Percentiles rank a stretch among this genome's conserved stretches.
Evolutionary conservation across 2,888 invertebrate species (phyloP).

Genomic region (Prenolepis imparis): DNA sequence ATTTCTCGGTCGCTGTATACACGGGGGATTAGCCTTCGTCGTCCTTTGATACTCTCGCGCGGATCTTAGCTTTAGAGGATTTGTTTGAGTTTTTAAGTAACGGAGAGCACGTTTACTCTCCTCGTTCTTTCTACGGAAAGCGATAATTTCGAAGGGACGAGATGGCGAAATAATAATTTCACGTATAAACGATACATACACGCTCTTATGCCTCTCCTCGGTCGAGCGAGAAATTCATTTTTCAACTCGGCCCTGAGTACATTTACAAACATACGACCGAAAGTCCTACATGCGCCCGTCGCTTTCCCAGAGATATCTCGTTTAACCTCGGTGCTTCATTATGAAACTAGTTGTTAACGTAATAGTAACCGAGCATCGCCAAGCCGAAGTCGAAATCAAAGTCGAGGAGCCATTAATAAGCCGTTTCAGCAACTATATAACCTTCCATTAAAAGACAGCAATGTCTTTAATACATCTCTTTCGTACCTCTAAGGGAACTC

Average conservation of each 20-base stretch:
- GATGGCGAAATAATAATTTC: constrained; percentile 19
- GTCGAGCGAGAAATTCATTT: constrained; percentile 59
- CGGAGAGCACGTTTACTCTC: no score
- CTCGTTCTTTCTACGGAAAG: constrained; percentile 11
- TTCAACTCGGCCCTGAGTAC: constrained; percentile 65
- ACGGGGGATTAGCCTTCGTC: constrained; percentile 32
- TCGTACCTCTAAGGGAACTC: background rate
- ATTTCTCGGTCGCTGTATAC: constrained; percentile 46
- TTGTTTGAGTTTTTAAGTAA: constrained; percentile 41
- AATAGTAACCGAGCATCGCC: constrained; percentile 62
- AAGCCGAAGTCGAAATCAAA: constrained; percentile 22
- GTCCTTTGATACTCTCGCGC: background rate
- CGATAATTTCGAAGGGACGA: constrained; percentile 15
- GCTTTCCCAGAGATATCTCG: constrained; percentile 64
- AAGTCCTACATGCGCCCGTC: constrained; percentile 61
- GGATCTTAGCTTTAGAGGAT: constrained; percentile 17
- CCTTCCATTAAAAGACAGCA: background rate
- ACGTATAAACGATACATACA: background rate
- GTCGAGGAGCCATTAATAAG: constrained; percentile 43
- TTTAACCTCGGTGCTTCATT: constrained; percentile 59
- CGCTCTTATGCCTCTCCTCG: background rate
- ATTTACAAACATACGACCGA: constrained; percentile 61
- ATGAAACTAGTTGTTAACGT: constrained; percentile 71
- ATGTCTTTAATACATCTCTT: background rate
- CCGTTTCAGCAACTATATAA: constrained; percentile 26